Evolutionary conservation across 2,113 vertebrate genomes (phyloP).

Genomic region (Phycodurus eques): DNA sequence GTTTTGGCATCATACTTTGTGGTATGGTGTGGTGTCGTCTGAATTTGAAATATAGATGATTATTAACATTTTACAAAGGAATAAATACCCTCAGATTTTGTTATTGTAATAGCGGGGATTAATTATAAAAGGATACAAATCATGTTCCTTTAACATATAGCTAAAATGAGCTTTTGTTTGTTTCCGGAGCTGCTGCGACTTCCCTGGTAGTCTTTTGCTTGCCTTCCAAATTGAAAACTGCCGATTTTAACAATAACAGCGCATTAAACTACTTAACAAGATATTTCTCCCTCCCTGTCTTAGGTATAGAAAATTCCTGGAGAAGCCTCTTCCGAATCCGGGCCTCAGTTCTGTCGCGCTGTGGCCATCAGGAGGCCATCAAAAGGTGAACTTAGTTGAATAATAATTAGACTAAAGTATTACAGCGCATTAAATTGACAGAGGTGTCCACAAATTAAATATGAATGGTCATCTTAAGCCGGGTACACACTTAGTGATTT

Average conservation of each 20-base stretch:
- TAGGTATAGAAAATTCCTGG: slow-evolving; percentile 47
- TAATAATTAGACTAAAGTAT: background rate
- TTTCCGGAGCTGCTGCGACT: background rate
- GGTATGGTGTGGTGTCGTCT: no score
- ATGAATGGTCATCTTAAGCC: background rate
- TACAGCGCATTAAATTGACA: background rate
- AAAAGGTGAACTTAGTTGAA: slow-evolving; percentile 38
- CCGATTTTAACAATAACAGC: background rate
- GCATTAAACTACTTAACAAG: background rate
- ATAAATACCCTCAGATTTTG: no score
- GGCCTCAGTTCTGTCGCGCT: slow-evolving; percentile 45
- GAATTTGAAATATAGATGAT: no score
- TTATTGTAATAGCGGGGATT: no score
- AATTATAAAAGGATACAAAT: no score
- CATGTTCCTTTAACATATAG: no score
- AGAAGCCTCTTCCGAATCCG: slow-evolving; percentile 60
- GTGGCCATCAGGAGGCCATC: slow-evolving; percentile 34
- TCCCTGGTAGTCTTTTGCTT: background rate
- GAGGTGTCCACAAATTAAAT: background rate
- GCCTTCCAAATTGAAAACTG: background rate
- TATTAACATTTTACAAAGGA: no score
- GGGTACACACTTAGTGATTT: background rate
- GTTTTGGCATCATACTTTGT: no score
- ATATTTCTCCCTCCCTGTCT: background rate
- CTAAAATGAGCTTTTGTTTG: no score